Percentiles rank a stretch among this genome's conserved stretches.
Conservation (phyloP, 2,797 vertebrate species). For the Myoxocephalus aenaeus region DNA sequence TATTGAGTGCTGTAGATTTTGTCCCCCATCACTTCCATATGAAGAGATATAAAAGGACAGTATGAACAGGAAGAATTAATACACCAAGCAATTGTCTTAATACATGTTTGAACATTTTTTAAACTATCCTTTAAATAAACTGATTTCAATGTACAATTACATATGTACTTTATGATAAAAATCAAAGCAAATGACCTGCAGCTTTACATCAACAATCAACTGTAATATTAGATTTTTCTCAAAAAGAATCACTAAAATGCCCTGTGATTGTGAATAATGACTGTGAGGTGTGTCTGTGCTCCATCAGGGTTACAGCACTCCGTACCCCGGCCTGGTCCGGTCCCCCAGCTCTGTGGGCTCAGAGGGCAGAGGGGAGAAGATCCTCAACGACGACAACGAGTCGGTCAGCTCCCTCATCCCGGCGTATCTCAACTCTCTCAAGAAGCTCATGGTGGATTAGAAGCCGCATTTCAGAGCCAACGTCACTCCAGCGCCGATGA, state of each 20-base stretch:
- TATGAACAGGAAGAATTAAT: too few relatives aligned
- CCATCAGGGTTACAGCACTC: constrained; percentile 86
- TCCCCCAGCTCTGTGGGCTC: constrained; percentile 86
- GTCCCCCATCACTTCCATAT: not conserved
- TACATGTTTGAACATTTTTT: not conserved
- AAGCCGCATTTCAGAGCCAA: not conserved
- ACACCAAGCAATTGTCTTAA: too few relatives aligned
- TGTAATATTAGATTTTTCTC: not conserved
- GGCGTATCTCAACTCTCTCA: constrained; percentile 86
- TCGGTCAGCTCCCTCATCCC: constrained; percentile 87
- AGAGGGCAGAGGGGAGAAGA: constrained; percentile 85
- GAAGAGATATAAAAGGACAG: not conserved
- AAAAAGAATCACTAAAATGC: too few relatives aligned
- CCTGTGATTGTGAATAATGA: not conserved
- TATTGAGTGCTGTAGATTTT: not conserved
- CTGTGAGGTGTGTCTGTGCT: not conserved
- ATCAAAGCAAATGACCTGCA: not conserved
- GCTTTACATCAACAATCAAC: not conserved
- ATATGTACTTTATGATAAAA: not conserved
- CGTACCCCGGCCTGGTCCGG: constrained; percentile 77
- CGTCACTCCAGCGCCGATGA: not conserved
- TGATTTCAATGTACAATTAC: not conserved
- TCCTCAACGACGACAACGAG: constrained; percentile 82
- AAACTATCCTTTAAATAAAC: not conserved
- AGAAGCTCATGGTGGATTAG: constrained; percentile 88